phyloP scores from a whole-genome alignment of 2,113 vertebrate genomes.

The Illadopsis cleaveri region DNA sequence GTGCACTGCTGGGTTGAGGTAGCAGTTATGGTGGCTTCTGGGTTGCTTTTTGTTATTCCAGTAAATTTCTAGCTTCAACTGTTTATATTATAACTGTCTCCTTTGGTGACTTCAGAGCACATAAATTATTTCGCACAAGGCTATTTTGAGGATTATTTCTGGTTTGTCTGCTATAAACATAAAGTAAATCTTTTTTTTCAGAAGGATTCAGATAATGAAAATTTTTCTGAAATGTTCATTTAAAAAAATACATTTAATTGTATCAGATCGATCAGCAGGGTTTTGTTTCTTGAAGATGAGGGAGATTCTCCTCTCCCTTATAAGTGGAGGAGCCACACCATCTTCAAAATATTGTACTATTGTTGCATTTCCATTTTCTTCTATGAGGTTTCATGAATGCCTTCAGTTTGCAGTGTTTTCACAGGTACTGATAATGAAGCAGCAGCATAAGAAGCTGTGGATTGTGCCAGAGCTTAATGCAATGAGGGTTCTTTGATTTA shows the following conservation, averaged over 20 bases:
- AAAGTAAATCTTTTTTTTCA: not conserved
- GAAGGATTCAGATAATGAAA: not conserved
- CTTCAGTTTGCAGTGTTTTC: not conserved
- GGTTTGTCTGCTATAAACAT: not conserved
- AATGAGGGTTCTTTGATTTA: not conserved
- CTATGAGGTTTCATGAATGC: not conserved
- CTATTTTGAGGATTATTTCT: not conserved
- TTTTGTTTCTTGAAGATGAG: not conserved
- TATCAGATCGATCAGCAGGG: not conserved
- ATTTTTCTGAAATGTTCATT: not conserved
- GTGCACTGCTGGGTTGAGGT: not conserved
- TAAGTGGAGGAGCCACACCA: not conserved
- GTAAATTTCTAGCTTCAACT: not conserved
- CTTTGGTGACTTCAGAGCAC: not conserved
- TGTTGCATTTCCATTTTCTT: not conserved
- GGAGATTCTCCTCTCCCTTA: not conserved
- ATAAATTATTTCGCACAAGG: not conserved
- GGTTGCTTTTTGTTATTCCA: not conserved
- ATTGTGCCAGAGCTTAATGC: not conserved
- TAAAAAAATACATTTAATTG: not conserved
- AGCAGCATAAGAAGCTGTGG: not conserved
- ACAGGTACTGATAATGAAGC: not conserved
- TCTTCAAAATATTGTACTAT: not conserved
- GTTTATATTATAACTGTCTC: not conserved
- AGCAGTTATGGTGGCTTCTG: not conserved